Evolutionary conservation across 2,113 vertebrate species (phyloP), one percentile per base, ranked within the genome.

Genomic region (Istiophorus platypterus): DNA sequence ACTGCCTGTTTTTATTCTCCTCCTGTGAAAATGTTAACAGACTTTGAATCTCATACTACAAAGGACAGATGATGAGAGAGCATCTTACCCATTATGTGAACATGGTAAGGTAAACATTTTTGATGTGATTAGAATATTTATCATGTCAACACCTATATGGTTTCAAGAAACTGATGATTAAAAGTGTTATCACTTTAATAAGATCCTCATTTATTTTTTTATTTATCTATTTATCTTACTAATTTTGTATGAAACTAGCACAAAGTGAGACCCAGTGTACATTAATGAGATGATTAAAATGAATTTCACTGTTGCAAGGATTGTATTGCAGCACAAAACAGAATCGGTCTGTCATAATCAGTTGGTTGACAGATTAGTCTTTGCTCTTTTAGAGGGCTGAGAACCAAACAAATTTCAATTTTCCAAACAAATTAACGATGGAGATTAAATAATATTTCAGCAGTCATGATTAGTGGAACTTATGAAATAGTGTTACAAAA

Each of bases 391-490:
- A 65, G 12, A 82, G 56, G 0, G 57, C 66, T 52, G 8, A 63
- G 11, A 41, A 66, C n/a, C 47, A 45, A 76, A 39, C n/a, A 68
- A 41, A 29, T 66, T 82, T 64, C 2, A 31, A 47, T 66, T 54
- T 71, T 71, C 27, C 59, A 73, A 65, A 72, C 47, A 62, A 83
- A 76, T 86, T 20, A 47, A 47, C 45, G 18, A 57, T 54, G 47
- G n/a, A 13, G 47, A 64, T n/a, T 14, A 47, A 72, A 73, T 61
- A 27, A 70, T 52, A 68, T 1, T 71, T 65, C 31, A 52, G 24
- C 27, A 54, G 34, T 49, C 29, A n/a, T 15, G 13, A 68, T 77
- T 20, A 67, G 77, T 81, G 67, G 7, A 20, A 39, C 2, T 14
- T 24, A 17, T 22, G 34, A 1, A 20, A 52, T 66, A 31, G 11